These are phyloP conservation scores for Passer domesticus DNA, from an alignment of 2,113 vertebrate species.

Conservation along the genomic window DNA sequence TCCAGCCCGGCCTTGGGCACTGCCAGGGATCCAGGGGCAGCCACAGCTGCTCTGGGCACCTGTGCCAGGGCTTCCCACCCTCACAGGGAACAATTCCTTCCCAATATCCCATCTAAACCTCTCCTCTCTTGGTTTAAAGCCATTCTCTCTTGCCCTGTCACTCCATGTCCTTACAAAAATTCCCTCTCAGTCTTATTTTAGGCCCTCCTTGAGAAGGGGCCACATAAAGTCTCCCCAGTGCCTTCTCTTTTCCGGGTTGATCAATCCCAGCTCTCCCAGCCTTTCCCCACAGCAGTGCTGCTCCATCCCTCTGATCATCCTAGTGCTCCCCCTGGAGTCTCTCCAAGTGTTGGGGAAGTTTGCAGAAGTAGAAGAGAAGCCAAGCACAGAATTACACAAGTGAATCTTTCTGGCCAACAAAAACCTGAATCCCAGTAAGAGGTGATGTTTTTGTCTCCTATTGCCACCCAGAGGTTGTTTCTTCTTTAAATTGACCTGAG, in stretches of 20 bases:
- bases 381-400: background rate
- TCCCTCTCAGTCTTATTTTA: background rate
- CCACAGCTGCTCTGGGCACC: background rate
- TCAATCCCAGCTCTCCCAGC: background rate
- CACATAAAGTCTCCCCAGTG: background rate
- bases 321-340: background rate
- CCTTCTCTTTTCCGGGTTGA: background rate
- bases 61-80: accelerated
- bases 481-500: background rate
- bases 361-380: background rate
- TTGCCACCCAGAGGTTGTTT: background rate
- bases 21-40: background rate
- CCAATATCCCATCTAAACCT: background rate
- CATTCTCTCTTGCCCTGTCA: background rate
- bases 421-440: background rate
- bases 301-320: background rate
- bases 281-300: background rate
- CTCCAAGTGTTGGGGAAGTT: background rate
- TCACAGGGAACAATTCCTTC: accelerated
- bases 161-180: background rate
- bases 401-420: background rate
- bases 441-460: background rate
- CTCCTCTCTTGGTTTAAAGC: background rate
- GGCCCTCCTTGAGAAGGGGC: background rate
- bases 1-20: background rate